A percentile compares a stretch with the other conserved stretches of the same genome.
These are phyloP conservation scores for Phymanthus crucifer DNA, from an alignment of 92 coral and sea anemone species.

Conservation along the genomic window DNA sequence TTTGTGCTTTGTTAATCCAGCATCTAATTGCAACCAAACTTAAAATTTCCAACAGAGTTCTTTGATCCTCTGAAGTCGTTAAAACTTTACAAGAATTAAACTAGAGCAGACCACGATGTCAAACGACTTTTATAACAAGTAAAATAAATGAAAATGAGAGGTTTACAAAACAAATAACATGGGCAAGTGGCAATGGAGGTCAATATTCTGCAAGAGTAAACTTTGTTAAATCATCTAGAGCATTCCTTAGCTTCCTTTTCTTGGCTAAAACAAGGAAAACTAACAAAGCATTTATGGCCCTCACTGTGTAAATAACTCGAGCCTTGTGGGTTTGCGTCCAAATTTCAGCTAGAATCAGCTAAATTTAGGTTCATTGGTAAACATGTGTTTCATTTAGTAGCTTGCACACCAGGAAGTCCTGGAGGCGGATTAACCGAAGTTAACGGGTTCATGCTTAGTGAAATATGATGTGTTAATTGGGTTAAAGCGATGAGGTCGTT, in stretches of 20 bases:
- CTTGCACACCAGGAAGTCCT: conserved; percentile 23
- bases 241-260: not conserved
- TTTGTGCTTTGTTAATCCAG: no score
- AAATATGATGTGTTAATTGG: conserved; percentile 33
- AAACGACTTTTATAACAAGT: no score
- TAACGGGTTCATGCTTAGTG: conserved; percentile 25
- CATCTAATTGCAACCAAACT: no score
- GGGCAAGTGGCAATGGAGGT: no score
- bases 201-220: no score
- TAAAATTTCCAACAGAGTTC: no score
- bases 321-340: not conserved
- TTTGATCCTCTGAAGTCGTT: no score
- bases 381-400: conserved; percentile 24
- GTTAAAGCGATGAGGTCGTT: conserved; percentile 20
- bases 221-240: not conserved
- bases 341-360: not conserved
- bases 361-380: not conserved
- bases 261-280: not conserved
- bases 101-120: no score
- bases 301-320: not conserved
- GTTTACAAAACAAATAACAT: not conserved
- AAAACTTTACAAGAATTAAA: no score
- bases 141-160: no score
- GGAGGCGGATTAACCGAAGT: conserved; percentile 19
- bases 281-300: not conserved